Evolutionary conservation across 2,888 invertebrate species (phyloP).

Genomic region (Microplitis deprimator): DNA sequence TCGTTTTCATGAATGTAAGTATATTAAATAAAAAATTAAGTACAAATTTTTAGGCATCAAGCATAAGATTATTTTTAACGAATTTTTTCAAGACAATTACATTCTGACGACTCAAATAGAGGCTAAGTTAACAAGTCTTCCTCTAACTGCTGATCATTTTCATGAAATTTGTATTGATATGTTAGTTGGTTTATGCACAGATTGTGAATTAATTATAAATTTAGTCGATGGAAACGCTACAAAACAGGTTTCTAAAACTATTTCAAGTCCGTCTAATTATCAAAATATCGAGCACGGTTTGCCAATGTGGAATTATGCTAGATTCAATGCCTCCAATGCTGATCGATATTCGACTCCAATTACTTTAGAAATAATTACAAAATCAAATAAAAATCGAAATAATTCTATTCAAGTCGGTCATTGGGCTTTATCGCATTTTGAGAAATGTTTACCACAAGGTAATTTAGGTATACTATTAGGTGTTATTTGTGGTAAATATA

Average conservation of each 20-base stretch:
- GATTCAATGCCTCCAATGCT: not conserved
- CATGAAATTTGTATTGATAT: not conserved
- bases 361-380: not conserved
- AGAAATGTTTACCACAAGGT: constrained; percentile 9
- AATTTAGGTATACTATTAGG: not conserved
- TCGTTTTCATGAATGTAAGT: constrained; percentile 56
- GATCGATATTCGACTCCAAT: not conserved
- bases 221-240: not conserved
- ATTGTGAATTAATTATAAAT: constrained; percentile 1
- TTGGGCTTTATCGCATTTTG: not conserved
- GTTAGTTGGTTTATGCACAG: not conserved
- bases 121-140: not conserved
- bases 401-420: not conserved
- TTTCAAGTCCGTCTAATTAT: not conserved
- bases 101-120: not conserved
- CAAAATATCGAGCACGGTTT: not conserved
- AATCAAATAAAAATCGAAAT: not conserved
- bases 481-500: not conserved
- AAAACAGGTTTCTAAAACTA: not conserved
- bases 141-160: not conserved
- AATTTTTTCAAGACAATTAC: not conserved
- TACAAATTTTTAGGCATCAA: too few relatives aligned
- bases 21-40: too few relatives aligned
- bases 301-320: constrained; percentile 6
- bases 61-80: too few relatives aligned